Base-by-base conservation (phyloP, 2,888 invertebrate species). In the Monopis laevigella region DNA sequence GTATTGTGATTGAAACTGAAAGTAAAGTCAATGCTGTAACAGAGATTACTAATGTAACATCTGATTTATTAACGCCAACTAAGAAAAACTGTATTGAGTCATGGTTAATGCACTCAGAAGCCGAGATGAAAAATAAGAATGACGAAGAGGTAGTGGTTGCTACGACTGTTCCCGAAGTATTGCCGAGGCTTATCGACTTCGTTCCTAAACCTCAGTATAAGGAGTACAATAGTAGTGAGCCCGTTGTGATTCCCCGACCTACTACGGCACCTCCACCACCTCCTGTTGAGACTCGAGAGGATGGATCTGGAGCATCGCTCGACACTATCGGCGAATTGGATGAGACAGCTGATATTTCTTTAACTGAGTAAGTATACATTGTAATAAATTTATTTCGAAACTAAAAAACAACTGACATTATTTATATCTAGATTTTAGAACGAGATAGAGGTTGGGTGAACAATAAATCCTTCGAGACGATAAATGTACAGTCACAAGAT, bases 271-370 rank as follows among this genome's bases (percentile, higher is more conserved):
- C 50, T 10, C 48, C 48, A 12, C 59, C 75, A 1, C 74, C 74
- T 8, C 40, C 43, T 1, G 62, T 59, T 1, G 80, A 80, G 49
- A 60, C 71, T 45, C 54, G 84, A 53, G 71, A 86, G 75, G 85
- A 83, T 59, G 80, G 80, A 40, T 75, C 83, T 11, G 82, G 84
- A 16, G 83, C 84, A 13, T 86, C 86, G 34, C 70, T 89, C 38
- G 87, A 87, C 38, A 88, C 89, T 16, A 89, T 89, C 49, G 88
- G 88, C 12, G 89, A 88, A 63, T 82, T 86, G 48, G 88, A 88
- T 53, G 88, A 88, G 58, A 82, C 83, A 45, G 62, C 62, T 49
- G 73, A 80, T 51, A 21, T 21, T 21, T 36, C 36, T n/a, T 12
- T 36, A 47, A 69, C 58, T 52, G 54, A 59, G 82, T 80, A 53